These are phyloP conservation scores for Petrocephalus sullivani DNA, from an alignment of 2,797 vertebrate species.

Conservation along the genomic window DNA sequence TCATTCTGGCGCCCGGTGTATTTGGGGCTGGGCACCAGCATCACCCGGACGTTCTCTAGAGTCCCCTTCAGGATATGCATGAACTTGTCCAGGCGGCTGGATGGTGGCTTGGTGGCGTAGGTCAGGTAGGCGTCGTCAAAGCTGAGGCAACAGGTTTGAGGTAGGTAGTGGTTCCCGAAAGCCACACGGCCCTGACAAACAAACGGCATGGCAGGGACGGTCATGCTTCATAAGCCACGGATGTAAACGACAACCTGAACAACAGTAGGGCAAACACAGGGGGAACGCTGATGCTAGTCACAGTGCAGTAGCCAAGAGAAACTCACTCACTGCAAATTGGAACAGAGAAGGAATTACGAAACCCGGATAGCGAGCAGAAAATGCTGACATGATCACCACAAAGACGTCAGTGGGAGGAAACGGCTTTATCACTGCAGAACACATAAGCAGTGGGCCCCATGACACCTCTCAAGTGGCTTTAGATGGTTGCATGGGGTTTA, in stretches of 20 bases:
- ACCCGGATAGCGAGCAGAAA: not conserved
- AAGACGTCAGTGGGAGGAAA: not conserved
- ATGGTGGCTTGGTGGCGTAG: slow-evolving; percentile 94
- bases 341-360: not conserved
- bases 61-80: slow-evolving; percentile 98
- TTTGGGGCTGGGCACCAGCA: slow-evolving; percentile 94
- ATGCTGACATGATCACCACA: not conserved
- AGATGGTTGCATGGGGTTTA: slow-evolving; percentile 25
- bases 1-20: slow-evolving; percentile 93
- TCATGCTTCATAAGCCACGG: not conserved
- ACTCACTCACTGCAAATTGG: not conserved
- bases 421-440: not conserved
- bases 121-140: slow-evolving; percentile 96
- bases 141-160: slow-evolving; percentile 90
- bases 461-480: not conserved
- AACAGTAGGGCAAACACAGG: not conserved
- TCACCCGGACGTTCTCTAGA: slow-evolving; percentile 93
- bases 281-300: not conserved
- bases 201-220: not conserved
- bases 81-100: slow-evolving; percentile 92
- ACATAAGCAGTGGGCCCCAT: not conserved
- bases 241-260: not conserved
- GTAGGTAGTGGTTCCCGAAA: slow-evolving; percentile 94
- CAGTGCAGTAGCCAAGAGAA: not conserved
- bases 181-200: slow-evolving; percentile 80